phyloP scores from a whole-genome alignment of 2,797 vertebrate genomes.

The Danio albolineatus region DNA sequence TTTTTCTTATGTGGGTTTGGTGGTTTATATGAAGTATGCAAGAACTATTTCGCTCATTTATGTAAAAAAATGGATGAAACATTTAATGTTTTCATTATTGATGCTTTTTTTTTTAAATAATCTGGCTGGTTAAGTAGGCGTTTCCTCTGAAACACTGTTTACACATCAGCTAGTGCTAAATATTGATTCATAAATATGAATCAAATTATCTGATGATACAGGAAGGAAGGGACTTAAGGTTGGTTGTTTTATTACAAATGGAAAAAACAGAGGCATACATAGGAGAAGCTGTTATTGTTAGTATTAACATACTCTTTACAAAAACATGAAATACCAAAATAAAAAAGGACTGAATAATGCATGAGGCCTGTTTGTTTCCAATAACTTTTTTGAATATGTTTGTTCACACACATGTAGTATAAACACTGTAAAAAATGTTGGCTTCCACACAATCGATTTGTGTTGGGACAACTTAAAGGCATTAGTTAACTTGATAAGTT shows the following conservation, averaged over 20 bases:
- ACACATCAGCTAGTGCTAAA: not conserved
- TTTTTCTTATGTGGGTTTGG: conserved; percentile 26
- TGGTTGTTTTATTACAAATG: conserved; percentile 15
- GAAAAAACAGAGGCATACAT: conserved; percentile 31
- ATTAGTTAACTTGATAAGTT: no score
- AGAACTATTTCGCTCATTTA: conserved; percentile 6
- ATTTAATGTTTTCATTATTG: conserved; percentile 19
- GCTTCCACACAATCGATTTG: no score
- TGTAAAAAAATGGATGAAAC: conserved; percentile 1
- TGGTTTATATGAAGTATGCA: conserved; percentile 16
- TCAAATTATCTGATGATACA: conserved; percentile 16
- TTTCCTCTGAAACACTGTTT: conserved; percentile 2
- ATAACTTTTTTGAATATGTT: not conserved
- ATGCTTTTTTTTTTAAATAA: not conserved
- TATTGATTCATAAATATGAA: conserved; percentile 4
- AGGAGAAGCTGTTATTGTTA: conserved; percentile 23
- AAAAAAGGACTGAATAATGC: conserved; percentile 22
- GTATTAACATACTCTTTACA: conserved; percentile 29
- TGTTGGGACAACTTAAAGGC: no score
- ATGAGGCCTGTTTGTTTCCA: not conserved
- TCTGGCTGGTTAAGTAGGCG: not conserved
- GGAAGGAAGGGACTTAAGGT: conserved; percentile 36
- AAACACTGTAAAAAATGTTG: no score
- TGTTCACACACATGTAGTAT: no score
- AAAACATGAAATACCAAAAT: conserved; percentile 38